Evolutionary conservation across 2,113 vertebrate genomes (phyloP).

Genomic region (Strigops habroptila): DNA sequence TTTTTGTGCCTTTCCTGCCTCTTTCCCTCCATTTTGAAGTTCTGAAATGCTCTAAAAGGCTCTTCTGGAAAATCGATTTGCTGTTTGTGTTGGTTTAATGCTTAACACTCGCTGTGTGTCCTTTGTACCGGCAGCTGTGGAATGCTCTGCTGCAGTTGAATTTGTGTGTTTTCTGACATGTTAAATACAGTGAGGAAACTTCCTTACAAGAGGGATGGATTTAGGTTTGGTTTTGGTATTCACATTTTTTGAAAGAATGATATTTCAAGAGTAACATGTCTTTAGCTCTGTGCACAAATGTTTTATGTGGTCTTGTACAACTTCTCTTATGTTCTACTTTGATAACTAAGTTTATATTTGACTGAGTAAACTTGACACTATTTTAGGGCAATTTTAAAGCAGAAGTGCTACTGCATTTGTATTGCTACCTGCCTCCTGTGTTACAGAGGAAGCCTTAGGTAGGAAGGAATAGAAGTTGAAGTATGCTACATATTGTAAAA

Average conservation of each 20-base stretch:
- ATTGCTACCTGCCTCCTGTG: not conserved
- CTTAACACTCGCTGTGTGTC: not conserved
- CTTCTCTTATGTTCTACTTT: not conserved
- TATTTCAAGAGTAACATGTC: not conserved
- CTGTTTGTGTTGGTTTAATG: constrained; percentile 58
- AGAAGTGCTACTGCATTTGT: not conserved
- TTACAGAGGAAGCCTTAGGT: not conserved
- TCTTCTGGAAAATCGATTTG: constrained; percentile 37
- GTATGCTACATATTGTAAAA: not conserved
- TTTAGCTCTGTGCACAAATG: not conserved
- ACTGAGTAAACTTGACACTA: not conserved
- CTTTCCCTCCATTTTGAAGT: not conserved
- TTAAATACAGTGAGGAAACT: not conserved
- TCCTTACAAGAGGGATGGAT: not conserved
- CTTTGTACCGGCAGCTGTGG: constrained; percentile 43
- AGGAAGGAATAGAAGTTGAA: not conserved
- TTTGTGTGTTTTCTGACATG: not conserved
- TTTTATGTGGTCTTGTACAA: not conserved
- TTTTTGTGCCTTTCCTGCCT: not conserved
- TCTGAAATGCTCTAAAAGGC: not conserved
- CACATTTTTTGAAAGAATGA: not conserved
- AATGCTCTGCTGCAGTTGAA: not conserved
- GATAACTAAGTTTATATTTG: not conserved
- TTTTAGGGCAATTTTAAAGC: not conserved
- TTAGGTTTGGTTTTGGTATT: not conserved